Conservation (phyloP, 2,888 invertebrate species). For the Anoncus sp. region DNA sequence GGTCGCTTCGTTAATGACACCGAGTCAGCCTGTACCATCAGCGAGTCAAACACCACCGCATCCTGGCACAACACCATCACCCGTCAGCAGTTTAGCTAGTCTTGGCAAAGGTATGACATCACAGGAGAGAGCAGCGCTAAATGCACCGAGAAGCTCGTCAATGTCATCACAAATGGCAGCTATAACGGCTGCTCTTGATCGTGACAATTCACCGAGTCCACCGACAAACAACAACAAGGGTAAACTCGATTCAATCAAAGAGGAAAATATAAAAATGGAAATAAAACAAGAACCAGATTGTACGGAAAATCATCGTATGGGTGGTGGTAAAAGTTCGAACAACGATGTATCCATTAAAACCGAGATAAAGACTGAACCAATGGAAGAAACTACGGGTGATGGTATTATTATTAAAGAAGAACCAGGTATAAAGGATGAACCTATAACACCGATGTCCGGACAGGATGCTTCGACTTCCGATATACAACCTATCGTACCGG, state of each 20-base stretch:
- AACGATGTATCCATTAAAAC: slow-evolving; percentile 84
- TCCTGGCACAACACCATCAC: slow-evolving; percentile 81
- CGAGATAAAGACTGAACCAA: slow-evolving; percentile 87
- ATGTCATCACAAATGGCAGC: slow-evolving; percentile 91
- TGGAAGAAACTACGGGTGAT: slow-evolving; percentile 83
- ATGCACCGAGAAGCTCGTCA: slow-evolving; percentile 84
- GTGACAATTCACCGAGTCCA: slow-evolving; percentile 87
- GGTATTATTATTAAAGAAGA: slow-evolving; percentile 84
- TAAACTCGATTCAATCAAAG: slow-evolving; percentile 87
- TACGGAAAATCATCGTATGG: slow-evolving; percentile 83
- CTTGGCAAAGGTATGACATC: slow-evolving; percentile 85
- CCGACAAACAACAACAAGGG: slow-evolving; percentile 86
- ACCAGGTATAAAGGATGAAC: slow-evolving; percentile 85
- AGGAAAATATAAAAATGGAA: slow-evolving; percentile 85
- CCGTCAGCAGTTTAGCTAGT: slow-evolving; percentile 81
- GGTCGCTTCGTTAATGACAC: slow-evolving; percentile 85
- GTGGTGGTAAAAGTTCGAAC: slow-evolving; percentile 87
- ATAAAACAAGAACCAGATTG: slow-evolving; percentile 89
- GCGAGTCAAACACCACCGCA: slow-evolving; percentile 85
- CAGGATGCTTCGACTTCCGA: slow-evolving; percentile 84
- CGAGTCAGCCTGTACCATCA: slow-evolving; percentile 87
- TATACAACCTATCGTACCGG: slow-evolving; percentile 86
- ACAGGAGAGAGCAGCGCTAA: slow-evolving; percentile 84
- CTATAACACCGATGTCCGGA: slow-evolving; percentile 84
- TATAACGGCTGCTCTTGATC: slow-evolving; percentile 88